Evolutionary conservation across 1,140 invertebrate species (phyloP), one percentile per base, ranked within the genome.

Genomic region (Colletes gigas): DNA sequence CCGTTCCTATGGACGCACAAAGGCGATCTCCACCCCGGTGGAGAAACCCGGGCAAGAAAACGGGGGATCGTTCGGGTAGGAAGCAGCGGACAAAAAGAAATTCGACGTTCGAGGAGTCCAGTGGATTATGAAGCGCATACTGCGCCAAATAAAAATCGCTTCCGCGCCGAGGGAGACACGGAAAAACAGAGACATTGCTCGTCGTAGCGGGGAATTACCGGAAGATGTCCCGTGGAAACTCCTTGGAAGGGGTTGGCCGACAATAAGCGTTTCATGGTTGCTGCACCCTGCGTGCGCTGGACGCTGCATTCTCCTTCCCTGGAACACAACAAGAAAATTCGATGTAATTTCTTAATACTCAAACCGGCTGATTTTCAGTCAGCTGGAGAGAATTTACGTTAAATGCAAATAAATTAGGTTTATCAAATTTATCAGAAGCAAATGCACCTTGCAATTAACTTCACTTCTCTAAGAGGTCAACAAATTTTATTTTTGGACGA

Each of bases 1-100:
- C 85, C 60, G 55, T 85, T 85, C 84, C 84, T 83, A 90, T 89
- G 83, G 85, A 89, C 88, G 87, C 85, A 90, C 91, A 91, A 91
- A 89, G 73, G 84, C 80, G 86, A 87, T 84, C 78, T 84, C 79
- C 82, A 85, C 89, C 88, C 70, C 60, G 76, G 76, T 83, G 83
- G 77, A 67, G 73, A 82, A 70, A 77, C 71, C 78, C 62, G 67
- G 79, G 81, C 68, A 88, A 89, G 83, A 83, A 88, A 84, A 78
- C 77, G 82, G 71, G 60, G 78, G 78, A 67, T 39, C 76, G 68
- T 79, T 79, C 63, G 77, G 69, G 54, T 50, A 83, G 66, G 78
- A 62, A 52, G 57, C 41, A 65, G 17, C 47, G 68, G 66, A 41
- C 67, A 84, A 84, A 87, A 89, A 89, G 85, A 90, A 90, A 69